Evolutionary conservation across 2,888 invertebrate genomes (phyloP).

Genomic region (Cremastobaeus sp.): DNA sequence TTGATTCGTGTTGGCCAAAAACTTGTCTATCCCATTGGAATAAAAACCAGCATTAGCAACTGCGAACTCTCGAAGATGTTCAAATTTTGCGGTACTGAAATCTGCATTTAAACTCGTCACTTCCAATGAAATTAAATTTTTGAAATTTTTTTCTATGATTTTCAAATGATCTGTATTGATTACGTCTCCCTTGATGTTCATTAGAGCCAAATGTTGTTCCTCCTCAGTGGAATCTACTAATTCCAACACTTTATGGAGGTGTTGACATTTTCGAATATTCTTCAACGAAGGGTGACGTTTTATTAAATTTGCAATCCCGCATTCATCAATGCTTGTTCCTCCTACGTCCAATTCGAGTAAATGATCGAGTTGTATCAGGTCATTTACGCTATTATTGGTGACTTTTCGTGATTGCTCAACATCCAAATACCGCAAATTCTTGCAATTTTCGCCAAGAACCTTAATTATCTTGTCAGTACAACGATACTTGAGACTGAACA

Average conservation of each 20-base stretch:
- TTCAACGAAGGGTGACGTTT: neutral
- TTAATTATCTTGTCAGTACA: conserved; percentile 11
- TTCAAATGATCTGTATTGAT: neutral
- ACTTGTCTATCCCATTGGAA: neutral
- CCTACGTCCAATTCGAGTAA: neutral
- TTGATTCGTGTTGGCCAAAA: neutral
- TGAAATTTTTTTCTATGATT: neutral
- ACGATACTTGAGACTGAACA: neutral
- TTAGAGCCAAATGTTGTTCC: neutral
- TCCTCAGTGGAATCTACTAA: no score
- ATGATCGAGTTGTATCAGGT: neutral
- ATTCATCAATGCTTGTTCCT: neutral
- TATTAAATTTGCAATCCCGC: neutral
- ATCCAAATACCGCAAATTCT: neutral
- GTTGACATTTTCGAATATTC: neutral
- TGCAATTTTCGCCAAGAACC: neutral
- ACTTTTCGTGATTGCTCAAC: neutral
- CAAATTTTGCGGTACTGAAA: no score
- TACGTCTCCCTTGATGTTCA: neutral
- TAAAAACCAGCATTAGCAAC: neutral
- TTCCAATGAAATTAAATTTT: neutral
- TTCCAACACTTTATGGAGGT: no score
- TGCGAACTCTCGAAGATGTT: neutral
- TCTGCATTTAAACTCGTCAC: neutral
- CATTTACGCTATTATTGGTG: neutral